Evolutionary conservation across 1,140 invertebrate species (phyloP).

Genomic region (Brachionus koreanus): DNA sequence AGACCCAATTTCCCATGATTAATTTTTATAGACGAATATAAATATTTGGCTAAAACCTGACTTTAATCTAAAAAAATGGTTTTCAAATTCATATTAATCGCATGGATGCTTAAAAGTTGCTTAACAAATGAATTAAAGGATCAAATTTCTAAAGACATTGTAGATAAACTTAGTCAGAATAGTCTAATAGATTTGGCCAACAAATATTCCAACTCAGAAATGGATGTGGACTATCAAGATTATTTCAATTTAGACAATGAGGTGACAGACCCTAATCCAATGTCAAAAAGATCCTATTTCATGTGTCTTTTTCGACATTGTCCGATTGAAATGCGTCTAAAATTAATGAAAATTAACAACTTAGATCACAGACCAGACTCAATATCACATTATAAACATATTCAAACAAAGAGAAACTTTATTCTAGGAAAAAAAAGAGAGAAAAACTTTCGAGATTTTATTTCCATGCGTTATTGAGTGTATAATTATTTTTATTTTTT

Average conservation of each 20-base stretch:
- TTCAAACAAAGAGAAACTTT: not conserved
- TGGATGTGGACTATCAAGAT: not conserved
- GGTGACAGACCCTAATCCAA: not conserved
- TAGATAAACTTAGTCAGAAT: not conserved
- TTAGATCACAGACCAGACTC: not conserved
- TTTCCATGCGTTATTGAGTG: constrained; percentile 8
- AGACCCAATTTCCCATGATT: not conserved
- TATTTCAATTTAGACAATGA: not conserved
- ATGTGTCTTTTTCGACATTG: not conserved
- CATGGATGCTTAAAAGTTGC: not conserved
- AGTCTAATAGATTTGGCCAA: not conserved
- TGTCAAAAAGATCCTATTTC: not conserved
- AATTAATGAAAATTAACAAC: not conserved
- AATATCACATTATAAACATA: not conserved
- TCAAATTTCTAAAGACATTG: not conserved
- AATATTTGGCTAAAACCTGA: not conserved
- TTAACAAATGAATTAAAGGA: not conserved
- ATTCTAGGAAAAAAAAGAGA: not conserved
- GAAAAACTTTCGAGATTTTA: constrained; percentile 28
- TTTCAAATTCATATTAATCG: not conserved
- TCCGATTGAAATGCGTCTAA: not conserved
- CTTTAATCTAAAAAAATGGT: not conserved
- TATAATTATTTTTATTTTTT: not conserved
- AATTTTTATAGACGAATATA: not conserved
- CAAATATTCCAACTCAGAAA: not conserved